phyloP scores from a whole-genome alignment of 2,113 vertebrate species.

The Hoplias malabaricus region DNA sequence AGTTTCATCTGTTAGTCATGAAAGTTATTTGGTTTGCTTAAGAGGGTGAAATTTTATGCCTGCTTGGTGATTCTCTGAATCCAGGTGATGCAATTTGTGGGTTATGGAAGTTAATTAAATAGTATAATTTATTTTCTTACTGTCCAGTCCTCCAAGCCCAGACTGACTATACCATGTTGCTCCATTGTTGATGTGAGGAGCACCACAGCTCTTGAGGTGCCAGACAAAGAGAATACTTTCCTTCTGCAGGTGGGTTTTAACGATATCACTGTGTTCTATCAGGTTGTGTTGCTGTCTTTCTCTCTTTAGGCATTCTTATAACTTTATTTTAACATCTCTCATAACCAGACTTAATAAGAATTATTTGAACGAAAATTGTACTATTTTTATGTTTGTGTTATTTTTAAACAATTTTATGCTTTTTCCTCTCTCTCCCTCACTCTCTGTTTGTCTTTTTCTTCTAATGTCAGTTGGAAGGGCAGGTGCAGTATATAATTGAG shows the following conservation, averaged over 20 bases:
- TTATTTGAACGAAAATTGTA: too few relatives aligned
- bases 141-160: slow-evolving; percentile 81
- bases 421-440: background rate
- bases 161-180: slow-evolving; percentile 82
- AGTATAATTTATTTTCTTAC: background rate
- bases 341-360: background rate
- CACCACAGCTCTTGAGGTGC: slow-evolving; percentile 87
- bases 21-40: background rate
- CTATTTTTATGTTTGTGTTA: too few relatives aligned
- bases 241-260: slow-evolving; percentile 80
- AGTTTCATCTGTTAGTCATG: background rate
- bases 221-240: slow-evolving; percentile 90
- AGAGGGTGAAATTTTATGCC: background rate
- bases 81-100: background rate
- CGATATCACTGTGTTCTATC: background rate
- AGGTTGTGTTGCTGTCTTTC: background rate
- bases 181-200: slow-evolving; percentile 83
- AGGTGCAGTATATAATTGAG: slow-evolving; percentile 85
- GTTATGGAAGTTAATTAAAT: background rate
- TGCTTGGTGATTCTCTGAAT: background rate
- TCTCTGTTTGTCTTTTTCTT: background rate
- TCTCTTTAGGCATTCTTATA: background rate
- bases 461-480: slow-evolving; percentile 75
- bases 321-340: background rate
- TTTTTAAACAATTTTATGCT: too few relatives aligned